Conservation (phyloP, 2,113 vertebrate genomes). For the Sylvietta virens region DNA sequence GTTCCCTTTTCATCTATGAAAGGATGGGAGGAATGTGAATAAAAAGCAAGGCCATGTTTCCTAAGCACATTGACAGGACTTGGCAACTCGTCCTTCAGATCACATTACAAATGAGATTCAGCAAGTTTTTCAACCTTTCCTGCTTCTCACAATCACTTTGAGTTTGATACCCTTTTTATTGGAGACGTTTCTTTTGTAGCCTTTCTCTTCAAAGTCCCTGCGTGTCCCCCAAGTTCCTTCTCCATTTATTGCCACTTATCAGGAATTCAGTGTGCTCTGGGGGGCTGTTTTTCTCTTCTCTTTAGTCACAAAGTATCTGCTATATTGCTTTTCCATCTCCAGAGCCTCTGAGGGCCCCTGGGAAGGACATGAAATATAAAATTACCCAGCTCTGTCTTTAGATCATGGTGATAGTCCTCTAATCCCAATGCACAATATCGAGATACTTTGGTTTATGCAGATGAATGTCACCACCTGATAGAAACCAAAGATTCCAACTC, state of each 20-base stretch:
- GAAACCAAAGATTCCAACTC: neutral
- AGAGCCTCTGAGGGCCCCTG: neutral
- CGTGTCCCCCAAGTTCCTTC: neutral
- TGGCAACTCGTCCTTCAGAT: neutral
- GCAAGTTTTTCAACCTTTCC: neutral
- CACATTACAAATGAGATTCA: neutral
- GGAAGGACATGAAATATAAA: neutral
- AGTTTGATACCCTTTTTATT: neutral
- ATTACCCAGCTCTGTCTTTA: neutral
- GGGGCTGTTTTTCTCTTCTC: neutral
- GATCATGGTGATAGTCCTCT: neutral
- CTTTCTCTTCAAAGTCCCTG: neutral
- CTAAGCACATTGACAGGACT: neutral
- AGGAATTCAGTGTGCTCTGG: neutral
- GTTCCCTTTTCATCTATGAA: neutral
- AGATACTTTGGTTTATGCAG: neutral
- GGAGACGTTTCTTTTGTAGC: neutral
- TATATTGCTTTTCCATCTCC: neutral
- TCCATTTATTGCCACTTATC: neutral
- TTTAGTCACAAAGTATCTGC: neutral
- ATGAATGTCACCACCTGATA: neutral
- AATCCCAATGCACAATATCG: neutral
- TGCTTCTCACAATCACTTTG: neutral
- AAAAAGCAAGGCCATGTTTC: neutral
- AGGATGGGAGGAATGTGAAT: neutral